phyloP scores from a whole-genome alignment of 1,140 invertebrate species.

The Drosophila repleta region DNA sequence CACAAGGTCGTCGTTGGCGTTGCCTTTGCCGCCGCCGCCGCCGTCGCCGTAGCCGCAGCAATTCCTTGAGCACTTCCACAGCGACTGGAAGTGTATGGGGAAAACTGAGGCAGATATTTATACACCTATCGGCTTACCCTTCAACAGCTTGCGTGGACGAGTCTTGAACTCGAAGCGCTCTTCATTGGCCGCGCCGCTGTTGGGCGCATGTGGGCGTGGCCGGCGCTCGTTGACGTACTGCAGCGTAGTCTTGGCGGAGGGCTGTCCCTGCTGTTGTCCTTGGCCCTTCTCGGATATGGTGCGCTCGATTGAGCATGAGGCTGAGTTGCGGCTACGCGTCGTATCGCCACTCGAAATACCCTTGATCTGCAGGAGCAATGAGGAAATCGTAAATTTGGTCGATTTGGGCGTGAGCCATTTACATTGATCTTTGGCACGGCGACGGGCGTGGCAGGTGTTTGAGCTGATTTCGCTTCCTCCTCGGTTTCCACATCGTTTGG shows the following conservation, averaged over 20 bases:
- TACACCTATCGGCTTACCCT: conserved; percentile 56
- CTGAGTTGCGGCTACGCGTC: conserved; percentile 78
- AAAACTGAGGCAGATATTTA: conserved; percentile 14
- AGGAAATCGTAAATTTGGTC: not conserved
- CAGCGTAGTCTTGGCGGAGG: conserved; percentile 83
- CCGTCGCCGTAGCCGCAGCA: not conserved
- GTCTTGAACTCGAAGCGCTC: conserved; percentile 81
- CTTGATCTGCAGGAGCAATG: conserved; percentile 70
- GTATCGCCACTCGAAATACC: conserved; percentile 81
- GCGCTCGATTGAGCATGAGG: conserved; percentile 78
- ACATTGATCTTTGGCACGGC: conserved; percentile 82
- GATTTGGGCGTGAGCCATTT: conserved; percentile 40
- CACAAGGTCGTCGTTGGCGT: conserved; percentile 13
- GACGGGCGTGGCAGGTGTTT: conserved; percentile 75
- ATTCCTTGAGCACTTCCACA: conserved; percentile 45
- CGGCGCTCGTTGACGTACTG: conserved; percentile 87
- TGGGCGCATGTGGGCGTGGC: conserved; percentile 76
- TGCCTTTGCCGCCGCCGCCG: conserved; percentile 6
- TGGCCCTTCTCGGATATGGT: conserved; percentile 75
- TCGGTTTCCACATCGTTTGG: conserved; percentile 79
- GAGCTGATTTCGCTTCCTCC: conserved; percentile 79
- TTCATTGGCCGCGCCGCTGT: conserved; percentile 45
- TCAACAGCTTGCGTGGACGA: conserved; percentile 77
- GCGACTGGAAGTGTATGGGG: conserved; percentile 43
- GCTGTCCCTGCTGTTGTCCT: conserved; percentile 33